Conservation (phyloP, 2,797 vertebrate species). For the Poeciliopsis turneri region DNA sequence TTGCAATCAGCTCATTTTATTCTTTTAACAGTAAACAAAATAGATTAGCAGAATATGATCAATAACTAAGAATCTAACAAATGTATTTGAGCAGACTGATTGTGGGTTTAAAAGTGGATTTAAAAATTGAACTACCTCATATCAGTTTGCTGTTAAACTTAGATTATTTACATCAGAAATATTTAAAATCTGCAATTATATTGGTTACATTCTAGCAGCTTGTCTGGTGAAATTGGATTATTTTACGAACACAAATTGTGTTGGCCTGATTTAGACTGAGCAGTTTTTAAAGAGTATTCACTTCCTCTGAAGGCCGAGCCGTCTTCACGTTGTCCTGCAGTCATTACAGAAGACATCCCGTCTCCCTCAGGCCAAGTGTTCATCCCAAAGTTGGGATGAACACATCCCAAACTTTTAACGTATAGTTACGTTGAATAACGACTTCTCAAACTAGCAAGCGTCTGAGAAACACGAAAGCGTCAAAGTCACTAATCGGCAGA, state of each 20-base stretch:
- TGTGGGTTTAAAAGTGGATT: neutral
- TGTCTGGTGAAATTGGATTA: neutral
- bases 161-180: neutral
- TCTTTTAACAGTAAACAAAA: neutral
- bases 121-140: neutral
- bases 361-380: conserved; percentile 31
- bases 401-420: conserved; percentile 28
- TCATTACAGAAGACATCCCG: conserved; percentile 77
- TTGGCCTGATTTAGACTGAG: neutral
- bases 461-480: neutral
- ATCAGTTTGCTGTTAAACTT: neutral
- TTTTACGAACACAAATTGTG: neutral
- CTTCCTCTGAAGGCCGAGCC: conserved; percentile 74
- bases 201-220: neutral
- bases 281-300: conserved; percentile 35
- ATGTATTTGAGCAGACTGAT: neutral
- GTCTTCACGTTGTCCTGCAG: conserved; percentile 78
- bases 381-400: conserved; percentile 27
- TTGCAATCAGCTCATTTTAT: neutral
- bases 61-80: neutral
- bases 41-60: neutral
- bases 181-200: neutral
- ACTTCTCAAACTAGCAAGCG: conserved; percentile 20
- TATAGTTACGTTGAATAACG: conserved; percentile 5
- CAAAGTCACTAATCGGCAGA: neutral